Evolutionary conservation across 2,113 vertebrate genomes (phyloP).

Genomic region (Raja brachyura): DNA sequence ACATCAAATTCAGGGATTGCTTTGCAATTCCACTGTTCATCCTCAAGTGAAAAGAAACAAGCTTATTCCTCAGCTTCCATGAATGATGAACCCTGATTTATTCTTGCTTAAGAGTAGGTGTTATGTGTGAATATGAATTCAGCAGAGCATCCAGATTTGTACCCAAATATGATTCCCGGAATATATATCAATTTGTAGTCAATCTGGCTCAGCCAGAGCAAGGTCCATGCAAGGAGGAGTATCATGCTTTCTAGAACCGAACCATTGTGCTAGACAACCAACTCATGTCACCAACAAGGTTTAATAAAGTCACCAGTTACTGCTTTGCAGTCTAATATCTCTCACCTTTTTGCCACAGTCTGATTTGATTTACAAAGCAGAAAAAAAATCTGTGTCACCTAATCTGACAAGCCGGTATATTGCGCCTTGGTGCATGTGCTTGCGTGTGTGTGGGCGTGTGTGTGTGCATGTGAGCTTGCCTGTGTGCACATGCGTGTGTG

Average conservation of each 20-base stretch:
- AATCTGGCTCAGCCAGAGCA: neutral
- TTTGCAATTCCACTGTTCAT: neutral
- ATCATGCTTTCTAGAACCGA: neutral
- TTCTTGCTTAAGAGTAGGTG: neutral
- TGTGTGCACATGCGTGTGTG: neutral
- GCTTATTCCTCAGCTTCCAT: neutral
- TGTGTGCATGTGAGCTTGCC: neutral
- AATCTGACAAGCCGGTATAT: neutral
- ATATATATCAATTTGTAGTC: neutral
- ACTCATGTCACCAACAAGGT: neutral
- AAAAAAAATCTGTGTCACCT: neutral
- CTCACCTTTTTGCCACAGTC: neutral
- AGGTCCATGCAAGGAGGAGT: neutral
- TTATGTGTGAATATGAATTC: neutral
- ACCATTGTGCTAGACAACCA: no score
- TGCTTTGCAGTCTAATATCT: neutral
- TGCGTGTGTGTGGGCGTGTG: neutral
- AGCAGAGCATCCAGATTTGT: neutral
- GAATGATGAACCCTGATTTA: slow-evolving; percentile 10
- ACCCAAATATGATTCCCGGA: neutral
- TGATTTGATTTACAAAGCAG: neutral
- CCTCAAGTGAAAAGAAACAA: neutral
- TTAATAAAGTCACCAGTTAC: neutral
- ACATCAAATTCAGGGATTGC: neutral
- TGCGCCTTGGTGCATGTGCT: no score